A percentile compares a stretch with the other conserved stretches of the same genome.
phyloP scores from a whole-genome alignment of 2,113 vertebrate species.

The Carettochelys insculpta region DNA sequence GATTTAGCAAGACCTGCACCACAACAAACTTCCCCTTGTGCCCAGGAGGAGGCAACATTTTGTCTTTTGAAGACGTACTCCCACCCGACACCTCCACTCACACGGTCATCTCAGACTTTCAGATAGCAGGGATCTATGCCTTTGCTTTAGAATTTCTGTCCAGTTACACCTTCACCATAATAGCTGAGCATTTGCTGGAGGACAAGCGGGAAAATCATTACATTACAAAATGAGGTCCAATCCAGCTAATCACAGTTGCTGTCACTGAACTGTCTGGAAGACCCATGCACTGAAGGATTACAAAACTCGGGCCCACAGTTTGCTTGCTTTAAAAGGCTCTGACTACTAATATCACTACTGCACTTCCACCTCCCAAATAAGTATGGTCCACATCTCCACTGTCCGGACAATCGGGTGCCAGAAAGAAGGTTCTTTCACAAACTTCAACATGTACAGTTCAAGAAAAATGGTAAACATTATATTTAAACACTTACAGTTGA shows the following conservation, averaged over 20 bases:
- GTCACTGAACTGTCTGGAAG: fast-evolving
- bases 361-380: background rate
- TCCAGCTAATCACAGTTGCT: background rate
- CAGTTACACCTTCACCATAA: background rate
- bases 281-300: fast-evolving
- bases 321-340: background rate
- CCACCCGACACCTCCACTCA: background rate
- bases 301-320: background rate
- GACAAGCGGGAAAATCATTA: background rate
- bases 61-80: background rate
- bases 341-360: background rate
- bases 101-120: background rate
- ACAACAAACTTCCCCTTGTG: background rate
- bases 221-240: fast-evolving
- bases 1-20: background rate
- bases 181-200: background rate
- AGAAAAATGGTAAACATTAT: background rate
- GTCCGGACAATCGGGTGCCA: background rate
- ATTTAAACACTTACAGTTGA: background rate
- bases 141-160: background rate
- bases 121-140: background rate
- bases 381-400: background rate
- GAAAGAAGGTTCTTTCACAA: background rate
- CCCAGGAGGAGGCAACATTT: fast-evolving
- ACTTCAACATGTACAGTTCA: background rate